Evolutionary conservation across 2,888 invertebrate genomes (phyloP), one percentile per base, ranked within the genome.

Genomic region (Orchestes rusci): DNA sequence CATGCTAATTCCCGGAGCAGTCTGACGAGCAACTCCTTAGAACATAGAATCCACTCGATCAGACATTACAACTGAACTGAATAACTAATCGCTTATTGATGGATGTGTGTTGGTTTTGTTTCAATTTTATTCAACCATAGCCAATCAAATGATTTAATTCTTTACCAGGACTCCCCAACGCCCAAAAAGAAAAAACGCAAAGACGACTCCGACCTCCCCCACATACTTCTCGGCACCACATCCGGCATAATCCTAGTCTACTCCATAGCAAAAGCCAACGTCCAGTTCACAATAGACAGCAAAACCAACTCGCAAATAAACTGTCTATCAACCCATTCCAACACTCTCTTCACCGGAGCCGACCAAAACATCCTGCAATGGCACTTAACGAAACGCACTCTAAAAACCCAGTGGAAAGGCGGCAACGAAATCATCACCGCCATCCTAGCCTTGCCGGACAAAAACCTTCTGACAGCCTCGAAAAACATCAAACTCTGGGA

Each of bases 201-300:
- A 56, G 62, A 67, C 10, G 61, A 62, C 13, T 67, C 68, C 39
- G 66, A 66, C 16, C 40, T 48, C 29, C 71, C 75, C 45, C 70
- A 79, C 52, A 70, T 89, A 60, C 83, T 79, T 1, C 70, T 90
- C 62, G 89, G 89, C 36, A 85, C 86, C 15, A 72, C 73, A 2
- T 77, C 76, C 55, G 89, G 90, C 38, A 75, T 75, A 52, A 70
- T 90, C 39, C 69, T 84, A 20, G 65, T 88, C 49, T 90, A 86
- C 62, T 83, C 82, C 35, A 70, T 83, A 17, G 66, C 74, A 2
- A 77, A 79, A 64, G 81, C 77, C 15, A 76, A 77, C 63, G 67
- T 84, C 16, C 76, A 79, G 56, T 75, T 70, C 20, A 70, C 74
- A 15, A 65, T 83, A 59, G 67, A 69, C 46, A 77, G 67, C 51